These are phyloP conservation scores for Cyanoderma ruficeps DNA, from an alignment of 2,113 vertebrate genomes.

Conservation along the genomic window DNA sequence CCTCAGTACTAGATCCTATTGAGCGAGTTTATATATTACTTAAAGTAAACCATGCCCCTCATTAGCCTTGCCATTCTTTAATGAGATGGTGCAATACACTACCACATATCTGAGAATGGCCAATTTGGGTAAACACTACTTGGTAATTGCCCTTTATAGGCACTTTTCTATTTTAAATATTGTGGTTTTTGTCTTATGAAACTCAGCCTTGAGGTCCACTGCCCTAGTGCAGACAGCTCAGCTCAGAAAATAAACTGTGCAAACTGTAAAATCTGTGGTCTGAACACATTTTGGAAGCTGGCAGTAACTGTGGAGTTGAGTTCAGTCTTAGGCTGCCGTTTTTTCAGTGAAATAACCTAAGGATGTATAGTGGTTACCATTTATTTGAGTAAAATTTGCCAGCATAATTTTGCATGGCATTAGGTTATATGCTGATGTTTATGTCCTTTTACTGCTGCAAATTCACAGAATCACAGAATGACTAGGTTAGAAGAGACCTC, in stretches of 20 bases:
- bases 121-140: not conserved
- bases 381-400: not conserved
- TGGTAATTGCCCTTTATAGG: not conserved
- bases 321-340: not conserved
- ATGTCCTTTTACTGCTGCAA: not conserved
- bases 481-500: not conserved
- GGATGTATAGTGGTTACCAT: not conserved
- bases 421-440: not conserved
- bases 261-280: not conserved
- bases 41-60: not conserved
- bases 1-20: not conserved
- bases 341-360: not conserved
- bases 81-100: not conserved
- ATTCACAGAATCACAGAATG: not conserved
- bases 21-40: not conserved
- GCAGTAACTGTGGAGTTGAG: not conserved
- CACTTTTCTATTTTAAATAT: not conserved
- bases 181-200: not conserved
- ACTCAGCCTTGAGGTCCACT: not conserved
- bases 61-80: not conserved
- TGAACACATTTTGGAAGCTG: not conserved
- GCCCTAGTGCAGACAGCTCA: not conserved
- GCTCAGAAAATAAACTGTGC: not conserved
- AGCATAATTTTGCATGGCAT: not conserved
- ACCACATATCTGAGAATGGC: not conserved